Evolutionary conservation across 2,888 invertebrate species (phyloP), one percentile per base, ranked within the genome.

Genomic region (Temnothorax unifasciatus): DNA sequence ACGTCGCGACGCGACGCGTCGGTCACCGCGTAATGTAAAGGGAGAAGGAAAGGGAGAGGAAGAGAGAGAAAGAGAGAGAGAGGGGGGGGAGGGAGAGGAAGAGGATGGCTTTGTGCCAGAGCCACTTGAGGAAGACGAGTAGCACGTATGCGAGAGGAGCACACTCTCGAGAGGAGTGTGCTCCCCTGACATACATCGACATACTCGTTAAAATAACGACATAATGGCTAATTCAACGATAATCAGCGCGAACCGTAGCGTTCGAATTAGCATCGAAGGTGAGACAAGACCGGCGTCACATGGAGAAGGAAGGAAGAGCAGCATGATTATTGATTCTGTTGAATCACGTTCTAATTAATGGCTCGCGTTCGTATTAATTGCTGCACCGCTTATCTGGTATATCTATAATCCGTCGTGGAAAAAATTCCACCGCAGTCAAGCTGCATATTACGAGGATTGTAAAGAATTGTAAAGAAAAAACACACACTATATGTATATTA

Each of bases 211-310:
- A 95, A 94, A 94, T 94, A 95, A 95, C 93, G 93, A 95, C 94
- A 93, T 95, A 95, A 95, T 95, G 91, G 94, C 94, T 94, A 95
- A 95, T 95, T 94, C 93, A 94, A 92, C 92, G 94, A 95, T 95
- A 94, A 95, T 94, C 93, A 95, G 93, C 93, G 93, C 93, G 92
- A 93, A 94, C 91, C 92, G 92, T 94, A 93, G 93, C 93, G 94
- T 92, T 93, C 93, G 92, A 95, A 95, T 95, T 95, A 95, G 91
- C 93, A 92, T 94, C 93, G 94, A 95, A 95, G 95, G 95, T 95
- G 94, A 95, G 94, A 93, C 92, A 91, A 90, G 89, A 81, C 61
- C 38, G 88, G 85, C 77, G 73, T 66, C 52, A 41, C 38, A 52
- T 77, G 84, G 82, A 50, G 50, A 85, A 89, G 71, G 66, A 82